Evolutionary conservation across 2,888 invertebrate genomes (phyloP).

Genomic region (Diplazon laetatorius): DNA sequence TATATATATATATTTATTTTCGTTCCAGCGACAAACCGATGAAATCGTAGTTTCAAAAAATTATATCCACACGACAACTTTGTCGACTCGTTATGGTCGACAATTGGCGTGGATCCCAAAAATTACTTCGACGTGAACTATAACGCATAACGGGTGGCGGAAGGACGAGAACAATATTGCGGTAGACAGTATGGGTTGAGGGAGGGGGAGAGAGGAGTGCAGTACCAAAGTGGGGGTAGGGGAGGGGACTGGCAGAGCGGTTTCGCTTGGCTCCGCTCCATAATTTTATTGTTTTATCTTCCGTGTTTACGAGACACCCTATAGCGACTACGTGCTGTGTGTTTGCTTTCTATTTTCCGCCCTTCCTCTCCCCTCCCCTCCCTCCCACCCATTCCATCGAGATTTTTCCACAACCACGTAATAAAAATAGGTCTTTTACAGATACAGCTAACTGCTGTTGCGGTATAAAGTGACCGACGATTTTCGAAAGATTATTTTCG

Average conservation of each 20-base stretch:
- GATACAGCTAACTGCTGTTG: not conserved
- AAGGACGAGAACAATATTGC: constrained; percentile 61
- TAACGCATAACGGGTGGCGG: constrained; percentile 49
- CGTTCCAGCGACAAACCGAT: not conserved
- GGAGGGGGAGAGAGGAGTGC: constrained; percentile 63
- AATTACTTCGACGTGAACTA: constrained; percentile 55
- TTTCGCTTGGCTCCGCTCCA: constrained; percentile 76
- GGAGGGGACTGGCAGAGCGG: constrained; percentile 64
- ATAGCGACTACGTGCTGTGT: constrained; percentile 39
- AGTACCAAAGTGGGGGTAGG: no score
- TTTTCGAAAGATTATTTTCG: constrained; percentile 23
- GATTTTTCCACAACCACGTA: constrained; percentile 24
- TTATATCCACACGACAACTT: constrained; percentile 32
- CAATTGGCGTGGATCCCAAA: constrained; percentile 55
- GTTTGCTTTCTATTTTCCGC: constrained; percentile 31
- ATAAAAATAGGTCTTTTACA: constrained; percentile 11
- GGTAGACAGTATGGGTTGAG: constrained; percentile 34
- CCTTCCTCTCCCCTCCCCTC: not conserved
- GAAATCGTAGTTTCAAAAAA: constrained; percentile 14
- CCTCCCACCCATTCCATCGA: not conserved
- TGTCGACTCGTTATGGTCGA: constrained; percentile 37
- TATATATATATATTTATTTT: no score
- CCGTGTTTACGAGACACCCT: constrained; percentile 69
- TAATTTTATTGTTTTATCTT: constrained; percentile 77
- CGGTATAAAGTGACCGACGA: not conserved